These are phyloP conservation scores for Pammene aurita DNA, from an alignment of 2,888 invertebrate genomes.

Conservation along the genomic window DNA sequence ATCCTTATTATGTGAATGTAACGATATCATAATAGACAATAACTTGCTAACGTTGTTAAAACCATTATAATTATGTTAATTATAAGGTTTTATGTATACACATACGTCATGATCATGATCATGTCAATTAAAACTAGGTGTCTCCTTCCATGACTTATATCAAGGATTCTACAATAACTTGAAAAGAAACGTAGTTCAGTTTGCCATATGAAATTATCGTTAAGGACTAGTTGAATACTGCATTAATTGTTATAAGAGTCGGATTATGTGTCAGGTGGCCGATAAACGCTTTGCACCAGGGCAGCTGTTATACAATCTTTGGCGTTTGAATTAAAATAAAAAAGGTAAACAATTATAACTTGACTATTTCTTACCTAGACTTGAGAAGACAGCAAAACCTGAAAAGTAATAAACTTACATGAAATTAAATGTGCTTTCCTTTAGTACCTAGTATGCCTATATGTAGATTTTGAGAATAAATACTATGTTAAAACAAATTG, in stretches of 20 bases:
- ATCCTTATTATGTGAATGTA: slow-evolving; percentile 5
- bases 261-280: neutral
- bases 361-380: neutral
- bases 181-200: neutral
- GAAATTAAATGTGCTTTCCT: slow-evolving; percentile 16
- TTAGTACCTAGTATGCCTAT: slow-evolving; percentile 14
- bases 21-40: slow-evolving; percentile 46
- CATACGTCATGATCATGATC: slow-evolving; percentile 43
- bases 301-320: neutral
- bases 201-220: neutral
- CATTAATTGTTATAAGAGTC: neutral
- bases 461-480: slow-evolving; percentile 32
- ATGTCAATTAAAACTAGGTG: slow-evolving; percentile 47
- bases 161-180: neutral
- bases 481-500: slow-evolving; percentile 16
- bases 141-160: slow-evolving; percentile 17
- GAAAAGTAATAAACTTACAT: neutral
- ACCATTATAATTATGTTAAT: slow-evolving; percentile 37
- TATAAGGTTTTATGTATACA: slow-evolving; percentile 5
- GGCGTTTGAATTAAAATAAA: neutral
- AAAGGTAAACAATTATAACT: neutral
- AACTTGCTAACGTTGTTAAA: slow-evolving; percentile 44
- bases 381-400: neutral
- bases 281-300: neutral
- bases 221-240: neutral